Evolutionary conservation across 2,888 invertebrate genomes (phyloP).

Genomic region (Drosophila neonasuta): DNA sequence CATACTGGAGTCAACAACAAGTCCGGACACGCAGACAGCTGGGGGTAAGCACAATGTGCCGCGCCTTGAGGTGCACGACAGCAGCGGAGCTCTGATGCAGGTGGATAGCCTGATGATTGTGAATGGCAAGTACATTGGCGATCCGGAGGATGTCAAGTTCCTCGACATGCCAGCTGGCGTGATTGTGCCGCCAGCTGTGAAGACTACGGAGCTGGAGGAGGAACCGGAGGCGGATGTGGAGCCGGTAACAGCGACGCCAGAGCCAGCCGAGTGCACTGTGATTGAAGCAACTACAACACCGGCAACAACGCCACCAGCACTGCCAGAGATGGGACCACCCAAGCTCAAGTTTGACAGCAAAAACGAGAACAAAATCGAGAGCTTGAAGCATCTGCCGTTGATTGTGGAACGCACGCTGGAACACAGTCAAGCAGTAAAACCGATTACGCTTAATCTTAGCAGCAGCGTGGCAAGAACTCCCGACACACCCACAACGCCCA

Average conservation of each 20-base stretch:
- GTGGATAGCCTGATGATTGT: conserved; percentile 85
- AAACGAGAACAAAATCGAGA: conserved; percentile 82
- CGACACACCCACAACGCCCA: conserved; percentile 63
- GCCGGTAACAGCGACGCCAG: conserved; percentile 78
- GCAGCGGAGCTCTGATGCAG: conserved; percentile 86
- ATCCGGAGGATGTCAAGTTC: conserved; percentile 81
- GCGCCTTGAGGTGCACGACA: conserved; percentile 88
- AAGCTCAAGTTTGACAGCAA: conserved; percentile 80
- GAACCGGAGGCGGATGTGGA: conserved; percentile 67
- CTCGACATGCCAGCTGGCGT: conserved; percentile 82
- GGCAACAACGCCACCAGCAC: conserved; percentile 59
- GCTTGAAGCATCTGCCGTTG: conserved; percentile 80
- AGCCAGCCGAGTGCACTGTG: conserved; percentile 76
- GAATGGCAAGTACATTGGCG: conserved; percentile 82
- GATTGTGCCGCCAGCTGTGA: conserved; percentile 70
- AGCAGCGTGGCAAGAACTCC: conserved; percentile 56
- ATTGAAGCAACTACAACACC: conserved; percentile 68
- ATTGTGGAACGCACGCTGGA: conserved; percentile 76
- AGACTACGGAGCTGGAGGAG: conserved; percentile 66
- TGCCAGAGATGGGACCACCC: conserved; percentile 75
- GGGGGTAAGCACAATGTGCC: conserved; percentile 83
- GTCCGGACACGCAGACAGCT: conserved; percentile 81
- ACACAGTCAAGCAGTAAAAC: conserved; percentile 74
- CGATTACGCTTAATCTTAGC: conserved; percentile 75
- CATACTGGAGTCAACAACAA: conserved; percentile 82